A percentile compares a stretch with the other conserved stretches of the same genome.
Evolutionary conservation across 2,113 vertebrate genomes (phyloP).

Genomic region (Psephotus haematonotus): DNA sequence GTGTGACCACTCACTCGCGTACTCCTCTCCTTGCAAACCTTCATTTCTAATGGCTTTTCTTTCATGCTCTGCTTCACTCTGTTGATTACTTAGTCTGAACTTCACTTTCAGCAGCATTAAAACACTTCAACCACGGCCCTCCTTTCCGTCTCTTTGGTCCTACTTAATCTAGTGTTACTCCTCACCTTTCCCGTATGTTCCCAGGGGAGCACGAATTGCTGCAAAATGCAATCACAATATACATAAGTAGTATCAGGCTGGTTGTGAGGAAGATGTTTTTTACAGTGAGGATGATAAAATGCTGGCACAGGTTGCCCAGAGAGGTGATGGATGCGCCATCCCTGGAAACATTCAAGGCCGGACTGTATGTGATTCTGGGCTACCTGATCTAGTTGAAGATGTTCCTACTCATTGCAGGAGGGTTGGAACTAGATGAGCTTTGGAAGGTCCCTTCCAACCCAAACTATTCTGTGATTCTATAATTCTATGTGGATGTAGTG

Average conservation of each 20-base stretch:
- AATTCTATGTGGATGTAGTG: neutral
- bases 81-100: neutral
- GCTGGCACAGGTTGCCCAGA: neutral
- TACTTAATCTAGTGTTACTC: neutral
- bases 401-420: neutral
- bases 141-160: neutral
- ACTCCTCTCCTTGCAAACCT: neutral
- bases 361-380: neutral
- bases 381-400: neutral
- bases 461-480: neutral
- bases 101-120: neutral
- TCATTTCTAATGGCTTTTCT: neutral
- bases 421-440: neutral
- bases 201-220: neutral
- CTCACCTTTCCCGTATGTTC: neutral
- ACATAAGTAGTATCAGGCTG: neutral
- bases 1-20: fast-evolving
- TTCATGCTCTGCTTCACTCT: neutral
- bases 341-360: neutral
- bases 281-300: neutral
- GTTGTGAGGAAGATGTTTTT: neutral
- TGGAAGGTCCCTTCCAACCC: neutral
- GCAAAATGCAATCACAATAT: neutral
- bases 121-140: neutral
- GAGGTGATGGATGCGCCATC: neutral